Conservation (phyloP, 2,113 vertebrate species). For the Thamnophis sirtalis region DNA sequence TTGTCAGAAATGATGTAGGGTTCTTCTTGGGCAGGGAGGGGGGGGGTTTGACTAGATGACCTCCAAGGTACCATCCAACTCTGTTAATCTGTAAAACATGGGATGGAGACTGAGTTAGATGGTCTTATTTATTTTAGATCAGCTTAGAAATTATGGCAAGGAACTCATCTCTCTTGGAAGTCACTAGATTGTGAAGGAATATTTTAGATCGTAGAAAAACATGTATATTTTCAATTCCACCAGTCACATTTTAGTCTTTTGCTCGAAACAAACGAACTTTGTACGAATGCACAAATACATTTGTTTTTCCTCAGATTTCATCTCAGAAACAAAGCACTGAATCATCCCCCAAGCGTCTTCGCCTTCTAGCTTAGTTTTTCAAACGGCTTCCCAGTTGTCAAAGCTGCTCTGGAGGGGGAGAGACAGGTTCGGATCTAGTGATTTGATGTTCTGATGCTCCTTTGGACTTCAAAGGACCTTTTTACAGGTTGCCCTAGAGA, state of each 20-base stretch:
- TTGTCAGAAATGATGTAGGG: too few relatives aligned
- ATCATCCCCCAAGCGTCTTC: slow-evolving; percentile 45
- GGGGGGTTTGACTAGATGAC: neutral
- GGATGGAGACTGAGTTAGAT: neutral
- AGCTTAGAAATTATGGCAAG: neutral
- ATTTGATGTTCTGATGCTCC: neutral
- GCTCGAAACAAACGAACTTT: slow-evolving; percentile 42
- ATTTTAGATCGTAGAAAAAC: neutral
- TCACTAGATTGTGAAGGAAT: neutral
- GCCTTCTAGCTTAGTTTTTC: slow-evolving; percentile 27
- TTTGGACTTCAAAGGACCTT: neutral
- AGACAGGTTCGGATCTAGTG: neutral
- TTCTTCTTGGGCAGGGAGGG: too few relatives aligned
- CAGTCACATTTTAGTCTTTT: slow-evolving; percentile 40
- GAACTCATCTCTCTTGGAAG: neutral
- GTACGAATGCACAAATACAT: slow-evolving; percentile 36
- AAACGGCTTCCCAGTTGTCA: neutral
- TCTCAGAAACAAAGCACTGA: slow-evolving; percentile 34
- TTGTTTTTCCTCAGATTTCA: slow-evolving; percentile 42
- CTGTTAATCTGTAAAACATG: neutral
- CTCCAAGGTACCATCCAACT: neutral
- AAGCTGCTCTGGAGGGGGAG: neutral
- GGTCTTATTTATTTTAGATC: neutral
- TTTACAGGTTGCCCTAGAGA: neutral
- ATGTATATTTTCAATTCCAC: neutral